Percentiles rank a stretch among this genome's conserved stretches.
These are phyloP conservation scores for Salvelinus namaycush DNA, from an alignment of 2,113 vertebrate genomes.

Conservation along the genomic window DNA sequence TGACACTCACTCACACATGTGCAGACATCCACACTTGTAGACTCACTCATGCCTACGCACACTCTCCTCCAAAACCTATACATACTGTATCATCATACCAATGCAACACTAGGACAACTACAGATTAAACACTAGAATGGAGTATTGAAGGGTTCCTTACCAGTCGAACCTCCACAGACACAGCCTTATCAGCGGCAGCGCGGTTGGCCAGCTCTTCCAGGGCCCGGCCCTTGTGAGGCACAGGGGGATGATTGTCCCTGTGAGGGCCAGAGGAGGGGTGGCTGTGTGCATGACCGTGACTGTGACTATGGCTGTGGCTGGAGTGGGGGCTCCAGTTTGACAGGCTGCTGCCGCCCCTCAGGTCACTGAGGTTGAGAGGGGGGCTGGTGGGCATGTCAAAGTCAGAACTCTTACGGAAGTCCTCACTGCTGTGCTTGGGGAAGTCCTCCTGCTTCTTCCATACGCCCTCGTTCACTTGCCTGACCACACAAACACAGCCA, in stretches of 20 bases:
- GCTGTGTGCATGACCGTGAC: conserved; percentile 67
- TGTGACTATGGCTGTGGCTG: conserved; percentile 62
- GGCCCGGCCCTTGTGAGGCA: conserved; percentile 80
- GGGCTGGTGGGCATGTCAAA: conserved; percentile 87
- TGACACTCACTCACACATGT: no score
- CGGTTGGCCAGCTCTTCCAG: conserved; percentile 82
- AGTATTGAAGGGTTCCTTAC: conserved; percentile 46
- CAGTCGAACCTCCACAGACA: conserved; percentile 88
- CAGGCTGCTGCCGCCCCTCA: conserved; percentile 72
- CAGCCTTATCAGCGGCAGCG: conserved; percentile 82
- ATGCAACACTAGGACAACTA: neutral
- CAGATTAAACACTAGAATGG: conserved; percentile 3
- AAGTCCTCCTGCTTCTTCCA: conserved; percentile 85
- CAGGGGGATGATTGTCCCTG: conserved; percentile 77
- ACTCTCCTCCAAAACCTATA: no score
- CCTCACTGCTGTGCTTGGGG: conserved; percentile 83
- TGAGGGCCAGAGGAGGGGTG: conserved; percentile 64
- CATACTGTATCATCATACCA: neutral
- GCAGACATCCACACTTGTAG: no score
- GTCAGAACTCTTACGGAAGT: conserved; percentile 84
- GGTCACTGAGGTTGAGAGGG: conserved; percentile 84
- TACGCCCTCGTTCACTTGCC: conserved; percentile 88
- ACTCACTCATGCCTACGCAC: no score
- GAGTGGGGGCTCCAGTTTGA: conserved; percentile 74
- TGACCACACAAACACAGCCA: conserved; percentile 58